Conservation (phyloP, 2,113 vertebrate genomes). For the Canis aureus region DNA sequence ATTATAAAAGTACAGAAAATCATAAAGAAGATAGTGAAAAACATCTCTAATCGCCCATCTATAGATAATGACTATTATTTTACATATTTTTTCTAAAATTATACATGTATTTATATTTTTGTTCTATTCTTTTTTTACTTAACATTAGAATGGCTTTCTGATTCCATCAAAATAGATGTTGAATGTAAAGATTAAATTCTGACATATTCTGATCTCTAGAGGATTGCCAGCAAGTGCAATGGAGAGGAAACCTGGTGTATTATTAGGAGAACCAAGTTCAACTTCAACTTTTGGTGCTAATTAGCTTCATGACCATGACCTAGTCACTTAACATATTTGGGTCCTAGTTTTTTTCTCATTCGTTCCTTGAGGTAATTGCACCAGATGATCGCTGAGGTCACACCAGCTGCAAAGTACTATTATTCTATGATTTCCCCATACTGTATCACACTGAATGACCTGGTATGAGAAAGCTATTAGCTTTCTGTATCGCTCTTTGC, state of each 20-base stretch:
- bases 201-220: not conserved
- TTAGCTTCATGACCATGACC: not conserved
- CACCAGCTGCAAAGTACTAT: not conserved
- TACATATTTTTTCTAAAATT: not conserved
- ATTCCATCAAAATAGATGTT: constrained; percentile 28
- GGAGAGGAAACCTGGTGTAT: not conserved
- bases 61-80: not conserved
- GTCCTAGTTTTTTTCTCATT: constrained; percentile 50
- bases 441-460: constrained; percentile 56
- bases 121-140: not conserved
- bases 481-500: constrained; percentile 59
- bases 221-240: not conserved
- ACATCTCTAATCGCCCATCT: not conserved
- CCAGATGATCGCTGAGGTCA: constrained; percentile 14
- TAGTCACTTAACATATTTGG: constrained; percentile 28
- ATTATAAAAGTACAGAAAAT: not conserved
- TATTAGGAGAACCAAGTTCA: constrained; percentile 22
- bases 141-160: not conserved
- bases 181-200: not conserved
- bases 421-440: constrained; percentile 11
- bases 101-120: not conserved
- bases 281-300: constrained; percentile 35
- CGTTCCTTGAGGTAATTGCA: constrained; percentile 14
- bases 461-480: constrained; percentile 68
- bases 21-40: not conserved